A percentile compares a stretch with the other conserved stretches of the same genome.
phyloP scores from a whole-genome alignment of 1,140 invertebrate genomes.

The Polyergus mexicanus region DNA sequence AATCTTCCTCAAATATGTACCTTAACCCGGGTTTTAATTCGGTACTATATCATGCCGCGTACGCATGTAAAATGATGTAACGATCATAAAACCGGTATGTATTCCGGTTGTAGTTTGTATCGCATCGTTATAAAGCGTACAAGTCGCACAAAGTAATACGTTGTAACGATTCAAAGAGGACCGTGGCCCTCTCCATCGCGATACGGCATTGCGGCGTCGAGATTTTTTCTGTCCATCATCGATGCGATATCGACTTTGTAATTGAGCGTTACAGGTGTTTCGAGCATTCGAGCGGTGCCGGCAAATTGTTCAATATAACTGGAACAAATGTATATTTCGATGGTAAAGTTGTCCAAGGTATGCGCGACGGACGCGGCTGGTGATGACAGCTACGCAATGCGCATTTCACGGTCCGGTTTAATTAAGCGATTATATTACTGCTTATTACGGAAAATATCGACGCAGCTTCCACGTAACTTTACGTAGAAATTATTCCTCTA shows the following conservation, averaged over 20 bases:
- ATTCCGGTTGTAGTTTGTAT: neutral
- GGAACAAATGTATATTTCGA: constrained; percentile 80
- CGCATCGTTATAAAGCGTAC: constrained; percentile 29
- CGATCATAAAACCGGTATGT: neutral
- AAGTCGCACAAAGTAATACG: constrained; percentile 56
- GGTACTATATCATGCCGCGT: constrained; percentile 1
- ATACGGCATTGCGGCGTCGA: too few relatives aligned
- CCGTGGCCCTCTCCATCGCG: neutral
- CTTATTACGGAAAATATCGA: constrained; percentile 77
- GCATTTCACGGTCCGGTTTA: constrained; percentile 79
- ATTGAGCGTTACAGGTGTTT: constrained; percentile 81
- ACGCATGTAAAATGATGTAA: constrained; percentile 11
- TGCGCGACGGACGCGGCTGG: constrained; percentile 77
- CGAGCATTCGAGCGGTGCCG: constrained; percentile 70
- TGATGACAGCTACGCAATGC: constrained; percentile 81
- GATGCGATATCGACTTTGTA: constrained; percentile 72
- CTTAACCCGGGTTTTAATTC: constrained; percentile 44
- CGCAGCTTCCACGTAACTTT: constrained; percentile 16
- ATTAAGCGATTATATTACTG: constrained; percentile 83
- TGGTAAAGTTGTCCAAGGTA: constrained; percentile 78
- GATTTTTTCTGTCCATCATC: constrained; percentile 67
- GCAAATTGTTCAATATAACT: constrained; percentile 80
- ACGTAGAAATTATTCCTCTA: constrained; percentile 52
- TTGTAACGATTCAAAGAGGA: constrained; percentile 31
- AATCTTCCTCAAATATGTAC: constrained; percentile 52